Conservation (phyloP, 2,797 vertebrate genomes). For the Chelon labrosus region DNA sequence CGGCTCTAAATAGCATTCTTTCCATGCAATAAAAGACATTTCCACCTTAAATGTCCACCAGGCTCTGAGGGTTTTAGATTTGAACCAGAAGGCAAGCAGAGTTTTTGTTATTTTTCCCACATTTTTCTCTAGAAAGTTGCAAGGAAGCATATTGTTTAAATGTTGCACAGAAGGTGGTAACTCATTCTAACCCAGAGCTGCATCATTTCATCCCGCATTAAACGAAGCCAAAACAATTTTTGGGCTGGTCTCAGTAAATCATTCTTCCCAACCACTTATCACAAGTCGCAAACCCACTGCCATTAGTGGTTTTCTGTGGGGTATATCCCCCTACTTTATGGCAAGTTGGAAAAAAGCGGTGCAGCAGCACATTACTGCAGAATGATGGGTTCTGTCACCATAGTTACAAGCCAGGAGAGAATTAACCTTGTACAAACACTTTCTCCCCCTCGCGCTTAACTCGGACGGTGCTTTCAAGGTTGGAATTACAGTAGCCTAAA, state of each 20-base stretch:
- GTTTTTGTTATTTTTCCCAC: conserved; percentile 54
- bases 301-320: conserved; percentile 85
- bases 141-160: conserved; percentile 59
- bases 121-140: conserved; percentile 56
- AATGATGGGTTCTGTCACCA: conserved; percentile 79
- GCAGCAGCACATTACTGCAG: conserved; percentile 75
- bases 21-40: conserved; percentile 67
- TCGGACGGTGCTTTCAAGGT: conserved; percentile 48
- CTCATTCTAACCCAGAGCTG: conserved; percentile 60
- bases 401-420: conserved; percentile 75
- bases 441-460: conserved; percentile 64
- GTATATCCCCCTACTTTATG: conserved; percentile 83
- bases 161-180: conserved; percentile 63
- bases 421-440: conserved; percentile 79
- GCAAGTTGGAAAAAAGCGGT: conserved; percentile 74
- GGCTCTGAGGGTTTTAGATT: conserved; percentile 63
- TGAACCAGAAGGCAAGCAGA: conserved; percentile 49
- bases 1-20: conserved; percentile 72
- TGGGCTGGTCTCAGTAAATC: conserved; percentile 83
- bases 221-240: conserved; percentile 81
- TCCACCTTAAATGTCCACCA: conserved; percentile 51
- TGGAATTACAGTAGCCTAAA: conserved; percentile 66
- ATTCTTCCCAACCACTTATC: conserved; percentile 83
- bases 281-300: conserved; percentile 81
- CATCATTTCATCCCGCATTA: conserved; percentile 75